Evolutionary conservation across 2,113 vertebrate genomes (phyloP), one percentile per base, ranked within the genome.

Genomic region (Murina feae): DNA sequence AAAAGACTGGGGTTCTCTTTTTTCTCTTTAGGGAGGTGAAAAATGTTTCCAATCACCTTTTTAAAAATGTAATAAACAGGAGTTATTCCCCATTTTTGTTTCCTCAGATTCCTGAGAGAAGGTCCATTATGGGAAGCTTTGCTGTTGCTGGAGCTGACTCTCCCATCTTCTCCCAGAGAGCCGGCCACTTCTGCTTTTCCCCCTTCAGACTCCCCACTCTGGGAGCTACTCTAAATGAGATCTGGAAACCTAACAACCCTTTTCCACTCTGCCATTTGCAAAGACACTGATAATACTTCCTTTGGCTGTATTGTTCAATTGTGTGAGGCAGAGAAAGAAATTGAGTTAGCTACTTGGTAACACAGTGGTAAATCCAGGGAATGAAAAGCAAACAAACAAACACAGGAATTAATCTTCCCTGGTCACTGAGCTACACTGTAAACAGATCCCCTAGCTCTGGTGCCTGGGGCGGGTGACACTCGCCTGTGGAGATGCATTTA

Each of bases 1-100:
- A 80, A 90, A 91, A 90, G 76, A 87, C 23, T 69, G 16, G 30
- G 16, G 9, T 79, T 93, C 79, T 88, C 58, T 83, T 79, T 90
- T 90, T 91, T 75, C 63, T 89, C 37, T 94, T 90, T 44, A 53
- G 42, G 20, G 42, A 78, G 60, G 47, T 89, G 9, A 60, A 92
- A 93, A 94, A 63, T 81, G n/a, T 87, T 94, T 96, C 37, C 47
- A 93, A 44, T 87, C 39, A 68, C 72, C 68, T 84, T 96, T 78
- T 60, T 0, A 85, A 93, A 96, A 96, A 83, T 51, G 39, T 91
- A 83, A 94, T 76, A 88, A 90, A 94, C 14, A 90, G 20, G 8
- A 60, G 1, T 85, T 76, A 58, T 92, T 93, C 86, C 44, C 20
- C 35, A 69, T 55, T 75, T 95, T 87, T 89, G 28, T 39, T 76